A percentile compares a stretch with the other conserved stretches of the same genome.
These are phyloP conservation scores for Charina bottae DNA, from an alignment of 2,113 vertebrate species.

Conservation along the genomic window DNA sequence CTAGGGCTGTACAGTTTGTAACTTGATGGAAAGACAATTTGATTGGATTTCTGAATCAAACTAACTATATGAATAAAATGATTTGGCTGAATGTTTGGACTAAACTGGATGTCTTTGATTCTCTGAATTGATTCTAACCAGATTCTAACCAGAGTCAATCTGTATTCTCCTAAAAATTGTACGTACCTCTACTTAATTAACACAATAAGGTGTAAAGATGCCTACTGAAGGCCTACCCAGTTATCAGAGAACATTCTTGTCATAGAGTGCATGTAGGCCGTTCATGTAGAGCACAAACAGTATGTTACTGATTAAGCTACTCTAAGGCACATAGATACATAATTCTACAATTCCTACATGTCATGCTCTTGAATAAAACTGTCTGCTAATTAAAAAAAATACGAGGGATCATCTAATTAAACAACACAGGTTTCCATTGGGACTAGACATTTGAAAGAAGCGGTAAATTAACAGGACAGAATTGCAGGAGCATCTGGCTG, in stretches of 20 bases:
- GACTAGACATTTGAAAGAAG: not conserved
- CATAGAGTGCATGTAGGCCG: not conserved
- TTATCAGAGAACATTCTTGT: not conserved
- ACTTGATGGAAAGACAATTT: not conserved
- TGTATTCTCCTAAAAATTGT: not conserved
- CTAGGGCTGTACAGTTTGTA: not conserved
- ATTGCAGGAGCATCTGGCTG: not conserved
- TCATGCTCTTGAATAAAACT: not conserved
- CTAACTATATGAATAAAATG: not conserved
- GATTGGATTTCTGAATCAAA: not conserved
- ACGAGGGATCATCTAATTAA: not conserved
- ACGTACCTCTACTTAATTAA: constrained; percentile 4
- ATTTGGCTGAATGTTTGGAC: not conserved
- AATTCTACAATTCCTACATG: not conserved
- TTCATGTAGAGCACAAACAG: not conserved
- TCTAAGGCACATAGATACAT: not conserved
- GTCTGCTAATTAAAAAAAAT: not conserved
- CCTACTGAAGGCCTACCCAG: not conserved
- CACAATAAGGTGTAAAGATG: not conserved
- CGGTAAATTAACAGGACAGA: not conserved
- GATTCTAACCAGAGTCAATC: not conserved
- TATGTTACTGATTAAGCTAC: not conserved
- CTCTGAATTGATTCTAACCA: not conserved
- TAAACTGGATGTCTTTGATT: not conserved
- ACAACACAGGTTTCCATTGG: not conserved